Conservation (phyloP, 2,888 invertebrate species). For the Hypselothyrea guttata region DNA sequence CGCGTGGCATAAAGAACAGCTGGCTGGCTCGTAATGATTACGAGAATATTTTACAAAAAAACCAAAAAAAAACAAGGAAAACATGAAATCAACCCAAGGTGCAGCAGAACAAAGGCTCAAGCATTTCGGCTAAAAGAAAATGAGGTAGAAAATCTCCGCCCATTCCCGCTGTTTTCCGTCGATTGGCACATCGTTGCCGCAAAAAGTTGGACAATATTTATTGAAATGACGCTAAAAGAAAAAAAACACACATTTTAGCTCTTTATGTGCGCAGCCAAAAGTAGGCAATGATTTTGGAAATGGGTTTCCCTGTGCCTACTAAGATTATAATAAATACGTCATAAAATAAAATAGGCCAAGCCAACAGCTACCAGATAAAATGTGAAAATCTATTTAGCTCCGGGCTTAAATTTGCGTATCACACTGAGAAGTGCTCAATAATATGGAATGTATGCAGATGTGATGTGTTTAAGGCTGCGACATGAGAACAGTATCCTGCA, state of each 20-base stretch:
- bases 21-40: slow-evolving; percentile 72
- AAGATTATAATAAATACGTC: slow-evolving; percentile 54
- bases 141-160: too few relatives aligned
- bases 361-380: too few relatives aligned
- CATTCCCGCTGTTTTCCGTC: too few relatives aligned
- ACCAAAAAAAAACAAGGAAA: slow-evolving; percentile 6
- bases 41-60: slow-evolving; percentile 49
- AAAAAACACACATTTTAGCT: slow-evolving; percentile 32
- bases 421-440: neutral
- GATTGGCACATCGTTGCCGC: slow-evolving; percentile 70
- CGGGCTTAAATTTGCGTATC: slow-evolving; percentile 1
- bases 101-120: slow-evolving; percentile 34
- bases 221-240: slow-evolving; percentile 50
- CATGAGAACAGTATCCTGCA: too few relatives aligned
- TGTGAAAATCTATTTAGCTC: slow-evolving; percentile 24
- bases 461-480: too few relatives aligned
- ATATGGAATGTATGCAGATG: neutral
- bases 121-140: slow-evolving; percentile 26
- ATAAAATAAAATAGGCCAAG: slow-evolving; percentile 44
- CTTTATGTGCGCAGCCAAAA: slow-evolving; percentile 55
- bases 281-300: slow-evolving; percentile 48
- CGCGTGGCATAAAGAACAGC: slow-evolving; percentile 56
- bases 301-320: slow-evolving; percentile 3
- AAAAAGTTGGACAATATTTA: slow-evolving; percentile 61
- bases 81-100: slow-evolving; percentile 18